Percentiles rank a stretch among this genome's conserved stretches.
phyloP scores from a whole-genome alignment of 2,113 vertebrate species.

The Grammomys surdaster region DNA sequence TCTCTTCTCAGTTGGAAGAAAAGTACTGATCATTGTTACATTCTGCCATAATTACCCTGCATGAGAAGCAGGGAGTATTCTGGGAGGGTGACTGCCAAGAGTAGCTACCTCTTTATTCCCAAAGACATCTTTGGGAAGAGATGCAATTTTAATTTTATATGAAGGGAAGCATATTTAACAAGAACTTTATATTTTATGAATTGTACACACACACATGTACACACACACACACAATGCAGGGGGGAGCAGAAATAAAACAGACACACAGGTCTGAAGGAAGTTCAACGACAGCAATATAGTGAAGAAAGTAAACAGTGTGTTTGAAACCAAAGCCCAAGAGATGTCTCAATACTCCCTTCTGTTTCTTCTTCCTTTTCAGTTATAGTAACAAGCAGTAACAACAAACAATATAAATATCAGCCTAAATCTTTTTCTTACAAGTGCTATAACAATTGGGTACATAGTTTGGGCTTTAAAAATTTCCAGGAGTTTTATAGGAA shows the following conservation, averaged over 20 bases:
- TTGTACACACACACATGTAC: too few relatives aligned
- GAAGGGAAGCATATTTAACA: not conserved
- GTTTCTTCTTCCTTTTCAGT: not conserved
- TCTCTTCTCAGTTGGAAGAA: slow-evolving; percentile 1
- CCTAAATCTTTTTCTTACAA: not conserved
- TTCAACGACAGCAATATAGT: not conserved
- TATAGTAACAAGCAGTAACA: not conserved
- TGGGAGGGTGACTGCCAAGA: not conserved
- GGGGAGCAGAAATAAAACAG: accelerated
- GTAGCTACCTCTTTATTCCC: not conserved
- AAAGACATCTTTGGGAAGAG: slow-evolving; percentile 38
- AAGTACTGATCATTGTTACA: slow-evolving; percentile 36
- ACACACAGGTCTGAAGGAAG: not conserved
- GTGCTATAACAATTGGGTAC: not conserved
- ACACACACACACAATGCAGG: too few relatives aligned
- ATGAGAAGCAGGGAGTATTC: not conserved
- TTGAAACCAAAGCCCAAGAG: not conserved
- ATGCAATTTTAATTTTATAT: not conserved
- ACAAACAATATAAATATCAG: not conserved
- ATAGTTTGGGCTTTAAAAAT: not conserved
- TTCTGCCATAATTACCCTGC: not conserved
- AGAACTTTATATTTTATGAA: not conserved
- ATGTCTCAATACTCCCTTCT: not conserved
- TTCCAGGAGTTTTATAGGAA: not conserved
- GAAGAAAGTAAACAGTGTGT: not conserved